Conservation (phyloP, 2,797 vertebrate genomes). For the Iguana delicatissima region DNA sequence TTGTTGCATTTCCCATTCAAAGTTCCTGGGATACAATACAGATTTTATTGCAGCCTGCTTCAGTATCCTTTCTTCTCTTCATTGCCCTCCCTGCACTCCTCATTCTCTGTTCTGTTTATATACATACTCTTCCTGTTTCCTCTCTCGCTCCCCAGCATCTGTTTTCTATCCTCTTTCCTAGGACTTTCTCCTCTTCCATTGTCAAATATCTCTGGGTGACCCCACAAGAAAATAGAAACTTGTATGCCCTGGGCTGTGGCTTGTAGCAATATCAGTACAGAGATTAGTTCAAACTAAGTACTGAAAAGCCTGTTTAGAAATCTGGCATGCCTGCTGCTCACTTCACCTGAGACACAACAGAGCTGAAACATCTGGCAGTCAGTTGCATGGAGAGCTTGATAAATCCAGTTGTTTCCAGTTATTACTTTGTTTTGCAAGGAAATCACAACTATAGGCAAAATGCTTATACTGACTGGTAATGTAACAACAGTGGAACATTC, state of each 20-base stretch:
- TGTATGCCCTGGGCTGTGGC: constrained; percentile 48
- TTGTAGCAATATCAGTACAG: constrained; percentile 1
- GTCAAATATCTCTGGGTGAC: constrained; percentile 52
- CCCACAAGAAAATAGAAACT: constrained; percentile 61
- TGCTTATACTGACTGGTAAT: neutral
- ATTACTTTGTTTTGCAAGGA: neutral
- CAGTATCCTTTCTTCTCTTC: constrained; percentile 6
- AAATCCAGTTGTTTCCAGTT: constrained; percentile 13
- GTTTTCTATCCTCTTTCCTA: constrained; percentile 64
- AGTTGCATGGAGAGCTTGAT: neutral
- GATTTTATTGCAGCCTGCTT: neutral
- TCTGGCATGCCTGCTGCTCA: neutral
- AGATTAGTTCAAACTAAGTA: neutral
- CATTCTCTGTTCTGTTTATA: neutral
- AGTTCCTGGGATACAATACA: constrained; percentile 22
- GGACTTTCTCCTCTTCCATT: constrained; percentile 61
- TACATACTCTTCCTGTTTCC: constrained; percentile 23
- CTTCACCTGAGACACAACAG: constrained; percentile 12
- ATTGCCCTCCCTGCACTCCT: constrained; percentile 12
- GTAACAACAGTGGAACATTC: constrained; percentile 2
- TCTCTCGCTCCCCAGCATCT: constrained; percentile 56
- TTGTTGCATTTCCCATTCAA: constrained; percentile 9
- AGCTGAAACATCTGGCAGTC: neutral
- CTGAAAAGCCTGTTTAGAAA: constrained; percentile 21
- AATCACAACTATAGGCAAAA: constrained; percentile 11